Conservation (phyloP, 2,797 vertebrate species). For the Periparus ater region DNA sequence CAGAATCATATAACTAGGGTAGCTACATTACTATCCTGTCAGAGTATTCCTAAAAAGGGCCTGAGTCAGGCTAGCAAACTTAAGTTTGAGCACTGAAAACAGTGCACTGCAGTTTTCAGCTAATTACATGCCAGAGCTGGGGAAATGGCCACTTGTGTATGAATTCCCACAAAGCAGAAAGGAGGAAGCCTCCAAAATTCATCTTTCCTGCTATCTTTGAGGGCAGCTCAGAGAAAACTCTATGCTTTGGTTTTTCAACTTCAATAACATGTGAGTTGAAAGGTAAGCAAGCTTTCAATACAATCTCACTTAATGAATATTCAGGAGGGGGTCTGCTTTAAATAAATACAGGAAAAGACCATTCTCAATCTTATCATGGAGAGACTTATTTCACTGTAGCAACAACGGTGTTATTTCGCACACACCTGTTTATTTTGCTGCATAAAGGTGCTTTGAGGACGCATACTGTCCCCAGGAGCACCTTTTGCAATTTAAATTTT, state of each 20-base stretch:
- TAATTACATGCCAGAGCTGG: not conserved
- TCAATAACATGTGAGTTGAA: not conserved
- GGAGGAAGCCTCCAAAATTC: not conserved
- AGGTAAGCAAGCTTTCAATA: not conserved
- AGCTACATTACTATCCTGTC: not conserved
- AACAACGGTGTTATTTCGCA: not conserved
- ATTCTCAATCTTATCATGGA: not conserved
- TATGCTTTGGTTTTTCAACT: not conserved
- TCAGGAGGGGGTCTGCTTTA: not conserved
- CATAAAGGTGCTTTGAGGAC: not conserved
- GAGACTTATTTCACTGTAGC: not conserved
- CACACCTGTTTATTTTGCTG: not conserved
- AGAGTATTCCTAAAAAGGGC: not conserved
- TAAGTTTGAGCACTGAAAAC: not conserved
- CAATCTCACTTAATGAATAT: not conserved
- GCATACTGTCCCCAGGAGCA: not conserved
- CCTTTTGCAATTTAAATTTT: conserved; percentile 21
- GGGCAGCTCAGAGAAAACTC: not conserved
- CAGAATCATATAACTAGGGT: not conserved
- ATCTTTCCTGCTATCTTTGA: not conserved
- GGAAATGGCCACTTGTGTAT: not conserved
- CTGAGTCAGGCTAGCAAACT: not conserved
- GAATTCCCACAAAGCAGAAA: not conserved
- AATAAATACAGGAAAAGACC: not conserved
- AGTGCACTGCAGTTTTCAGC: not conserved